Conservation (phyloP, 2,888 invertebrate genomes). For the Lycaena phlaeas region DNA sequence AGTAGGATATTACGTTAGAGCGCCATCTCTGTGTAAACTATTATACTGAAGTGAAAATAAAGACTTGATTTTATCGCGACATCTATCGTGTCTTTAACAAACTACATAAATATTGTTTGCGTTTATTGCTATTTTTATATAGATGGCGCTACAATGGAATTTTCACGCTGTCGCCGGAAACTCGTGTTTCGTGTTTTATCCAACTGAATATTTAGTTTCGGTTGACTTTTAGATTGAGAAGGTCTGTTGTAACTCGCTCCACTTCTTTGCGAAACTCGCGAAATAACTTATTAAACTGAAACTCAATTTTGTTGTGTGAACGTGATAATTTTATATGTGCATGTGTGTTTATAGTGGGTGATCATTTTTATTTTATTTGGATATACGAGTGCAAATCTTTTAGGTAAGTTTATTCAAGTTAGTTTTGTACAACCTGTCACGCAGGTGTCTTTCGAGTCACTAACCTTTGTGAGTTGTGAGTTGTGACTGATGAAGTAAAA, state of each 20-base stretch:
- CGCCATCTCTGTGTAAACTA: too few species aligned
- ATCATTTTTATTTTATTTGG: conserved; percentile 25
- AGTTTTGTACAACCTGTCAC: conserved; percentile 61
- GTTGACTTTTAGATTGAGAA: conserved; percentile 34
- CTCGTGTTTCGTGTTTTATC: not conserved
- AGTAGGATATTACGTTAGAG: too few species aligned
- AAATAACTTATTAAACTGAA: conserved; percentile 40
- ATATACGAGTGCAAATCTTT: conserved; percentile 32
- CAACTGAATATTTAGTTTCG: conserved; percentile 36
- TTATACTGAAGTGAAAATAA: too few species aligned
- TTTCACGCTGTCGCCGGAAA: not conserved
- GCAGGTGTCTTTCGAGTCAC: conserved; percentile 67
- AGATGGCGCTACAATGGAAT: not conserved
- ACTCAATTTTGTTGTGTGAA: conserved; percentile 36
- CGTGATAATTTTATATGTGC: conserved; percentile 33
- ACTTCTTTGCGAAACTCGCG: conserved; percentile 44
- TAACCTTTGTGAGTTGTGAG: conserved; percentile 37
- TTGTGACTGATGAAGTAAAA: conserved; percentile 7
- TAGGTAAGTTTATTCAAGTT: conserved; percentile 45
- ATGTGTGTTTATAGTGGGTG: conserved; percentile 34
- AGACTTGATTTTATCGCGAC: not conserved
- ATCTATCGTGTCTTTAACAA: not conserved
- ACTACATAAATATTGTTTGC: not conserved
- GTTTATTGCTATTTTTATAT: not conserved
- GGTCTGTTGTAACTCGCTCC: conserved; percentile 28